phyloP scores from a whole-genome alignment of 2,888 invertebrate genomes.

The Meandrusa payeni region DNA sequence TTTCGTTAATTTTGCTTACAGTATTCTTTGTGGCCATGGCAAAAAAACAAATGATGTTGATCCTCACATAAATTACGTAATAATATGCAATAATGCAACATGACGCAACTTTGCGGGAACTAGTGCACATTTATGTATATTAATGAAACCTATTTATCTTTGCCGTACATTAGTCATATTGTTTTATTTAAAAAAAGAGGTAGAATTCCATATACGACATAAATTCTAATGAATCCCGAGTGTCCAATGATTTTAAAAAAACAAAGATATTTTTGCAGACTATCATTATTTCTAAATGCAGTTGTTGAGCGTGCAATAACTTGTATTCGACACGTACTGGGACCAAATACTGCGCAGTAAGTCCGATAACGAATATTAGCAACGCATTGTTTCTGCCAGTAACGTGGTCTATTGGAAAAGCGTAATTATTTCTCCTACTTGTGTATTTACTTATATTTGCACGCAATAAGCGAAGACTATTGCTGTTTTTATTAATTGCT shows the following conservation, averaged over 20 bases:
- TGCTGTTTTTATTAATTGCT: conserved; percentile 7
- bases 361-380: conserved; percentile 20
- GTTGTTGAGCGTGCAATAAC: background rate
- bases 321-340: background rate
- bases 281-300: background rate
- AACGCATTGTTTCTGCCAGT: conserved; percentile 13
- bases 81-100: background rate
- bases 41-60: background rate
- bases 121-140: background rate
- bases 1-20: too few species aligned
- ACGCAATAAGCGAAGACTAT: too few species aligned
- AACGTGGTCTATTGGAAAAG: conserved; percentile 13
- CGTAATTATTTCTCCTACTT: too few species aligned
- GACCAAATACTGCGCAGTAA: conserved; percentile 5
- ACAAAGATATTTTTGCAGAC: too few species aligned
- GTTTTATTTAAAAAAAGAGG: too few species aligned
- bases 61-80: background rate
- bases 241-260: too few species aligned
- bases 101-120: conserved; percentile 2
- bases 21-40: too few species aligned
- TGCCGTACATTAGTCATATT: too few species aligned
- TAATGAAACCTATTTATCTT: too few species aligned
- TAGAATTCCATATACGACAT: too few species aligned
- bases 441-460: too few species aligned
- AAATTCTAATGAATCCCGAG: too few species aligned